Evolutionary conservation across 2,888 invertebrate species (phyloP).

Genomic region (Heliconius hortense): DNA sequence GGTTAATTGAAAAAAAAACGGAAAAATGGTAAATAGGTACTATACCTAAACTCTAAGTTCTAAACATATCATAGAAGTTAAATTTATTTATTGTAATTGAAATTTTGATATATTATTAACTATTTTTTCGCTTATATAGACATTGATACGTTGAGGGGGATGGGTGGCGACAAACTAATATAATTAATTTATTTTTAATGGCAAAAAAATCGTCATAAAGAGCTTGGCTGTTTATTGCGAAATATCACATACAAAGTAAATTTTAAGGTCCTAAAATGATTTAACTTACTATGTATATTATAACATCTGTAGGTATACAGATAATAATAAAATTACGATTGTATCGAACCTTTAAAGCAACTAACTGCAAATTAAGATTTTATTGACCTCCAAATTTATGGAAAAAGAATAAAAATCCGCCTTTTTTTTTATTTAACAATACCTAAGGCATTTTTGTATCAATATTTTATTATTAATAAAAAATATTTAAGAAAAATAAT

Average conservation of each 20-base stretch:
- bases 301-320: neutral
- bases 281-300: neutral
- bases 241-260: neutral
- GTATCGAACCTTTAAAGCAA: neutral
- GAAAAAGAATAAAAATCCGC: neutral
- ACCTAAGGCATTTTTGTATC: neutral
- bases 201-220: neutral
- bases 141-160: no score
- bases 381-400: neutral
- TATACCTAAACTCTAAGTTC: no score
- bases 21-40: no score
- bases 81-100: no score
- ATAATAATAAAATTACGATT: neutral
- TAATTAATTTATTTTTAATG: no score
- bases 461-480: neutral
- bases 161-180: no score
- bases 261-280: neutral
- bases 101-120: no score
- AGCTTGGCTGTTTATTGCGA: neutral
- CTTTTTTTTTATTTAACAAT: neutral
- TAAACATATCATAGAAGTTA: no score
- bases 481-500: neutral
- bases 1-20: no score
- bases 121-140: no score
- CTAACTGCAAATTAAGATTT: slow-evolving; percentile 5